phyloP scores from a whole-genome alignment of 2,113 vertebrate species.

The Etheostoma spectabile region DNA sequence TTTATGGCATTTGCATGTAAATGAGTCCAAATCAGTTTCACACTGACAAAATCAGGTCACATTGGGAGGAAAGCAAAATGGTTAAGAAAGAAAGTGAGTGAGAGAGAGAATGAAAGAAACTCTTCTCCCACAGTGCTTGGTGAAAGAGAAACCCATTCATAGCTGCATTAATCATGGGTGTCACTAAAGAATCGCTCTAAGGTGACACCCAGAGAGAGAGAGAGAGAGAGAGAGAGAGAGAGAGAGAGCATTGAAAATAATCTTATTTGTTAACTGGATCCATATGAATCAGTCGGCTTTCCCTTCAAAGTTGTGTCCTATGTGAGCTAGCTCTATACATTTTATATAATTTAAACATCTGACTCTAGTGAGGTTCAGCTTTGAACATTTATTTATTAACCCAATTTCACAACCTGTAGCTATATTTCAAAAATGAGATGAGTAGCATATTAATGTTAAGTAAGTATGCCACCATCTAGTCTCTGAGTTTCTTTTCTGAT shows the following conservation, averaged over 20 bases:
- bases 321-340: slow-evolving; percentile 2
- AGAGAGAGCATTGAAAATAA: slow-evolving; percentile 37
- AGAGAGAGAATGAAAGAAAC: slow-evolving; percentile 46
- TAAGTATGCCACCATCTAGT: background rate
- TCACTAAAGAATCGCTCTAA: slow-evolving; percentile 65
- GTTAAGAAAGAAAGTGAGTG: slow-evolving; percentile 30
- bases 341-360: slow-evolving; percentile 21
- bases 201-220: slow-evolving; percentile 37
- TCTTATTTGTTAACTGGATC: slow-evolving; percentile 17
- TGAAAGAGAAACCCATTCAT: slow-evolving; percentile 72
- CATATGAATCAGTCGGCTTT: slow-evolving; percentile 35
- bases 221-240: slow-evolving; percentile 41
- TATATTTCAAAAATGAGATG: background rate
- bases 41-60: slow-evolving; percentile 70
- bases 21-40: slow-evolving; percentile 74
- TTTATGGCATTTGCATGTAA: slow-evolving; percentile 66
- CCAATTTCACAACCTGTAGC: background rate
- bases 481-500: background rate
- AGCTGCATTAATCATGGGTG: slow-evolving; percentile 76
- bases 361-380: background rate
- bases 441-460: slow-evolving; percentile 3
- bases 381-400: slow-evolving; percentile 10
- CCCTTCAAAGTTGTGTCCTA: slow-evolving; percentile 24
- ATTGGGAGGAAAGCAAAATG: slow-evolving; percentile 64
- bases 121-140: slow-evolving; percentile 56